These are phyloP conservation scores for Pachydiplax longipennis DNA, from an alignment of 2,888 invertebrate species.

Conservation along the genomic window DNA sequence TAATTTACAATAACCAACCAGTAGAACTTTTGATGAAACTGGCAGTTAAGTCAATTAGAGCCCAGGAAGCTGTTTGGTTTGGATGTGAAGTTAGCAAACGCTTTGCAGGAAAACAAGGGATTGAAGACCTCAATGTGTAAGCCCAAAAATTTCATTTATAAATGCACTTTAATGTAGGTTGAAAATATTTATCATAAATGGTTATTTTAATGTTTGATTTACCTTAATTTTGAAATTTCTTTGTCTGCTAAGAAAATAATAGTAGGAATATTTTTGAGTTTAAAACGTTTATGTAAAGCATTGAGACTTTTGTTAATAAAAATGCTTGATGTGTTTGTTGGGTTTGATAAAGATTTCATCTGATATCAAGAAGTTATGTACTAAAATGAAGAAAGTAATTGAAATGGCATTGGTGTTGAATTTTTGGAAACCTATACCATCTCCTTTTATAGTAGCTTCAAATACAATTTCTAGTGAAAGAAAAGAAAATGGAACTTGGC, in stretches of 20 bases:
- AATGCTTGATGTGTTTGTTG: too few relatives aligned
- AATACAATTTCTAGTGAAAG: too few relatives aligned
- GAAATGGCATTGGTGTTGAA: too few relatives aligned
- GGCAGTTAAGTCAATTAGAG: constrained; percentile 77
- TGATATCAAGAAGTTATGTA: too few relatives aligned
- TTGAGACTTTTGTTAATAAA: too few relatives aligned
- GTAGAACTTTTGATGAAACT: constrained; percentile 77
- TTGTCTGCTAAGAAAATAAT: not conserved
- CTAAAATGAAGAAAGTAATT: too few relatives aligned
- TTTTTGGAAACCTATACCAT: too few relatives aligned
- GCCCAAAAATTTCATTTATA: constrained; percentile 54
- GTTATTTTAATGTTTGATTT: not conserved
- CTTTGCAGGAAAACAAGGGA: constrained; percentile 78
- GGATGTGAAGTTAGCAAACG: constrained; percentile 88
- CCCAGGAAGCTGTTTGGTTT: constrained; percentile 90
- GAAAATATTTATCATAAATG: not conserved
- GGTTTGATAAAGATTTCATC: too few relatives aligned
- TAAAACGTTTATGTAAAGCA: not conserved
- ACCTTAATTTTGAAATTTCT: too few relatives aligned
- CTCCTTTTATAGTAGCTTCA: too few relatives aligned
- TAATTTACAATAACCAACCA: constrained; percentile 88
- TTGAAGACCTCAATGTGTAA: constrained; percentile 79
- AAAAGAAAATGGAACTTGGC: too few relatives aligned
- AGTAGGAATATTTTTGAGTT: not conserved
- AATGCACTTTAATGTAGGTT: not conserved